Conservation (phyloP, 1,140 invertebrate genomes). For the Ruditapes philippinarum region DNA sequence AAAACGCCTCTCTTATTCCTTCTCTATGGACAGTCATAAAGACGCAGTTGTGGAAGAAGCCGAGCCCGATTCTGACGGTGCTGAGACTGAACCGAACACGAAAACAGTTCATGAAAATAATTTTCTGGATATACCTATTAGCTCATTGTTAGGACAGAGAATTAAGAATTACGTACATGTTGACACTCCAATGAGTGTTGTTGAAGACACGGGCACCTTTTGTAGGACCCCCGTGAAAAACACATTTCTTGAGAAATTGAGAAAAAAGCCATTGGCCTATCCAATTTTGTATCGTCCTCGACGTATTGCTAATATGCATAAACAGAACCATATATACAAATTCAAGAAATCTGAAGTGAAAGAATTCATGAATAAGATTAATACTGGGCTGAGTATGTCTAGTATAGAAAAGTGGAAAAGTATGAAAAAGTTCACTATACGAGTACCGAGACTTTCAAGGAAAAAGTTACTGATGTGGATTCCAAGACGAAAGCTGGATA, state of each 20-base stretch:
- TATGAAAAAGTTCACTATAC: slow-evolving; percentile 74
- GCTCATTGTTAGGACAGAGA: slow-evolving; percentile 80
- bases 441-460: slow-evolving; percentile 69
- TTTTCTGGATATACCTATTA: slow-evolving; percentile 78
- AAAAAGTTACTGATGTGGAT: slow-evolving; percentile 77
- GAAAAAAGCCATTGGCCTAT: slow-evolving; percentile 73
- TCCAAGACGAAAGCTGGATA: slow-evolving; percentile 51
- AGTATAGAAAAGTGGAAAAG: slow-evolving; percentile 70
- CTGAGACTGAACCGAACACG: not conserved
- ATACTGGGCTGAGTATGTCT: slow-evolving; percentile 73
- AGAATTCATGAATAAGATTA: slow-evolving; percentile 70
- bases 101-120: slow-evolving; percentile 65
- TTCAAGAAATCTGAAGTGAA: slow-evolving; percentile 77
- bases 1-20: slow-evolving; percentile 68
- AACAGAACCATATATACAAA: slow-evolving; percentile 77
- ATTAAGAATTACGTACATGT: slow-evolving; percentile 79
- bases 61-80: slow-evolving; percentile 56
- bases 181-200: slow-evolving; percentile 72
- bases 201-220: slow-evolving; percentile 78
- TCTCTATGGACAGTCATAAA: slow-evolving; percentile 58
- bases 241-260: slow-evolving; percentile 74
- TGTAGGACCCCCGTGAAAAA: slow-evolving; percentile 81
- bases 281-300: slow-evolving; percentile 77
- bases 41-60: slow-evolving; percentile 36
- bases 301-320: slow-evolving; percentile 61